Evolutionary conservation across 2,113 vertebrate species (phyloP).

Genomic region (Vombatus ursinus): DNA sequence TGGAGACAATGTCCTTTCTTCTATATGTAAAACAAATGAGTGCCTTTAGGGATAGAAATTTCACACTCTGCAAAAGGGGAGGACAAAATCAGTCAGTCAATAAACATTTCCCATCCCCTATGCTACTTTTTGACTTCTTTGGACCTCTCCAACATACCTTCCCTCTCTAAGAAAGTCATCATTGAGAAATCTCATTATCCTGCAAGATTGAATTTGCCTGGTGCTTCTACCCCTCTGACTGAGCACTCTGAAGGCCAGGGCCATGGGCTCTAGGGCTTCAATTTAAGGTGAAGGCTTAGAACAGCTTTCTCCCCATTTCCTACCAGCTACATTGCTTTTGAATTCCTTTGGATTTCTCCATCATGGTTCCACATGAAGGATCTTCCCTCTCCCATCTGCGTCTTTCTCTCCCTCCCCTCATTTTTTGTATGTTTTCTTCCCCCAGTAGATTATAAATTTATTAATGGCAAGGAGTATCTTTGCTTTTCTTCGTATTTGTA

Average conservation of each 20-base stretch:
- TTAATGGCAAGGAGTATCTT: not conserved
- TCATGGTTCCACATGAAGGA: not conserved
- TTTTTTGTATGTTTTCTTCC: not conserved
- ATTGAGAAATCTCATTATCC: not conserved
- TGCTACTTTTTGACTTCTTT: not conserved
- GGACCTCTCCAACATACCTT: not conserved
- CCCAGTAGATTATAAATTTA: not conserved
- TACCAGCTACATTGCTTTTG: not conserved
- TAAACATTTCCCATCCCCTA: not conserved
- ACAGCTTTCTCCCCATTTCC: not conserved
- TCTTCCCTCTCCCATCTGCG: not conserved
- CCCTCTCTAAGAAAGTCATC: not conserved
- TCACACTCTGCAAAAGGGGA: not conserved
- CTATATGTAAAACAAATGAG: not conserved
- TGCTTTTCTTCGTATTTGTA: not conserved
- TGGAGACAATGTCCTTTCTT: not conserved
- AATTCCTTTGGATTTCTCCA: not conserved
- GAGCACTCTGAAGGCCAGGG: not conserved
- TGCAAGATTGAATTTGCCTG: not conserved
- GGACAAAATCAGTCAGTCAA: not conserved
- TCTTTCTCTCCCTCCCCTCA: not conserved
- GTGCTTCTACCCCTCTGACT: not conserved
- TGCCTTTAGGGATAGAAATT: not conserved
- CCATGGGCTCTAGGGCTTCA: not conserved
- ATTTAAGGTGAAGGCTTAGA: not conserved